Evolutionary conservation across 2,797 vertebrate species (phyloP), one percentile per base, ranked within the genome.

Genomic region (Chromobotia macracanthus): DNA sequence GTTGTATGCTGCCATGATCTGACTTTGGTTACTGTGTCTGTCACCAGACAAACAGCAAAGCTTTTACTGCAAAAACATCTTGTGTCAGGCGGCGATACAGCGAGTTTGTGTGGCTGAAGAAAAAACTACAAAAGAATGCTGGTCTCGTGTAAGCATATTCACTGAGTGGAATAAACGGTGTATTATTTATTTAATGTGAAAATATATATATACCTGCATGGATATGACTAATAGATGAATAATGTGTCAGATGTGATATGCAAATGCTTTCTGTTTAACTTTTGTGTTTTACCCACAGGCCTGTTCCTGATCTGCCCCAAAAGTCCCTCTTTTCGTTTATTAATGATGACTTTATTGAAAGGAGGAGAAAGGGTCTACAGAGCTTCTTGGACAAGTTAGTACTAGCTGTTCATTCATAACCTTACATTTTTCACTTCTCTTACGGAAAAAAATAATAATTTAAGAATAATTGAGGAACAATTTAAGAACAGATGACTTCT

Each of bases 1-100:
- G 12, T 2, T 3, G 56, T 28, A 10, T 73, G 60, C 9, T 58
- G 50, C 41, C 65, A 4, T 68, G 5, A 41, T 72, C 12, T 77
- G 25, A 80, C 60, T 31, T 64, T 23, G 18, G 11, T 63, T 68
- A 9, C 12, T 28, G 46, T 80, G 18, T 38, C 35, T 41, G 7
- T 84, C 53, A 44, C 0, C 86, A 99, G 97, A 99, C 97, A 75
- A 99, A 98, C 91, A 99, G 97, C 87, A 97, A 95, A 80, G 97
- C 96, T 25, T 99, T 99, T 85, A 99, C 97, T 0, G 97, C 96
- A 35, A 99, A 99, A 93, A 98, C 96, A 0, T 99, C 97, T n/a
- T 99, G 97, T 2, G 97, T 99, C 86, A 95, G 97, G 28, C 95
- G 97, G 75, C 95, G 97, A 23, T 99, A 97, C 92, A 97, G 97